Evolutionary conservation across 2,888 invertebrate genomes (phyloP), one percentile per base, ranked within the genome.

Genomic region (Sipha maydis): DNA sequence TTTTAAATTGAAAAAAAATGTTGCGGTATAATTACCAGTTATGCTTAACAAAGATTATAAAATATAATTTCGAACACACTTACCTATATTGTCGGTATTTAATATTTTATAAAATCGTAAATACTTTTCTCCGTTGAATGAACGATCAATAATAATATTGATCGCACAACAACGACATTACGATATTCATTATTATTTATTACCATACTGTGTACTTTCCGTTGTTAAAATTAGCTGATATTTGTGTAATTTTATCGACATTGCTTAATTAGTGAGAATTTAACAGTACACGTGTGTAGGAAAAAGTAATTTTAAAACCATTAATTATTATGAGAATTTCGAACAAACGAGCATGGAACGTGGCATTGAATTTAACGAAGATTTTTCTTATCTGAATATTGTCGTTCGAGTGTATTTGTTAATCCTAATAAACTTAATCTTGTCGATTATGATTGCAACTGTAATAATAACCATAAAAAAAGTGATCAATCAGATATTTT

Each of bases 281-380:
- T 69, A 41, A 41, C 28, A 17, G 28, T 41, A 77, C 77, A 17
- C 25, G 61, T 14, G 84, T 77, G 41, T 48, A 5, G 34, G 34
- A 75, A 61, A 85, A 61, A 67, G 67, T 77, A 85, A 77, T 85
- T 85, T 77, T 77, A 76, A 61, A 67, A 67, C 31, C 48, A 61
- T 41, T 48, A 48, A 85, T 67, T 77, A 85, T 67, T 77, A 28
- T 19, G 11, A 84, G 54, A 19, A 28, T 61, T 28, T 73, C 76
- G 61, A 61, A 61, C 4, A 21, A 19, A 25, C 25, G 21, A 25
- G 2, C 21, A 21, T 61, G 48, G 48, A 48, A 48, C 14, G 11
- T 34, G 48, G 11, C 14, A 48, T 48, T 14, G 1, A 48, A 48
- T 2, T 1, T 48, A 41, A 48, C 14, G 8, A 48, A 11, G 48